Evolutionary conservation across 2,888 invertebrate species (phyloP).

Genomic region (Caenorhabditis doughertyi): DNA sequence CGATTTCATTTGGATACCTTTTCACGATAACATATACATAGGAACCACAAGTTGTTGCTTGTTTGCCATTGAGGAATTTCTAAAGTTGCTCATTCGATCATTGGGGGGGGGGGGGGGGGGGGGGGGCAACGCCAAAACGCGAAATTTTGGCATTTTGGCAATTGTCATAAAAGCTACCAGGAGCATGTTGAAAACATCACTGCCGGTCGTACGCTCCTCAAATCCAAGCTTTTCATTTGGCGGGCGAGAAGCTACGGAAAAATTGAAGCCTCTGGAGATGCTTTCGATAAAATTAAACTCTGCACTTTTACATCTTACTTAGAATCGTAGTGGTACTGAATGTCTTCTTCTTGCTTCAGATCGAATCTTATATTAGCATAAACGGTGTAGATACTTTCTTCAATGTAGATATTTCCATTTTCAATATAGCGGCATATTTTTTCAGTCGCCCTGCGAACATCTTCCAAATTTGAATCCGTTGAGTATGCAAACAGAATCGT

Average conservation of each 20-base stretch:
- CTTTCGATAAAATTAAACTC: background rate
- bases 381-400: too few relatives aligned
- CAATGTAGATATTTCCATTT: background rate
- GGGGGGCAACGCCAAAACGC: too few relatives aligned
- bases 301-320: background rate
- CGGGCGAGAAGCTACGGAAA: background rate
- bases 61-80: background rate
- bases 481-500: background rate
- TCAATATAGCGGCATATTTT: background rate
- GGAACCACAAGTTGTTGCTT: background rate
- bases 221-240: background rate
- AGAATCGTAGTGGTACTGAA: background rate
- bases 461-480: background rate
- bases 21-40: too few relatives aligned
- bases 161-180: too few relatives aligned
- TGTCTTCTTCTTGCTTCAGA: background rate
- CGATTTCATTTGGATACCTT: too few relatives aligned
- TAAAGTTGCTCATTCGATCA: too few relatives aligned
- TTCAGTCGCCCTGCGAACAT: background rate
- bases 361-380: background rate
- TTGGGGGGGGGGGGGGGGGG: too few relatives aligned
- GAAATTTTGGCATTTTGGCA: too few relatives aligned
- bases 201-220: background rate
- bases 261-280: background rate
- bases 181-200: background rate